Conservation (phyloP, 2,888 invertebrate genomes). For the Trachelus iudaicus region DNA sequence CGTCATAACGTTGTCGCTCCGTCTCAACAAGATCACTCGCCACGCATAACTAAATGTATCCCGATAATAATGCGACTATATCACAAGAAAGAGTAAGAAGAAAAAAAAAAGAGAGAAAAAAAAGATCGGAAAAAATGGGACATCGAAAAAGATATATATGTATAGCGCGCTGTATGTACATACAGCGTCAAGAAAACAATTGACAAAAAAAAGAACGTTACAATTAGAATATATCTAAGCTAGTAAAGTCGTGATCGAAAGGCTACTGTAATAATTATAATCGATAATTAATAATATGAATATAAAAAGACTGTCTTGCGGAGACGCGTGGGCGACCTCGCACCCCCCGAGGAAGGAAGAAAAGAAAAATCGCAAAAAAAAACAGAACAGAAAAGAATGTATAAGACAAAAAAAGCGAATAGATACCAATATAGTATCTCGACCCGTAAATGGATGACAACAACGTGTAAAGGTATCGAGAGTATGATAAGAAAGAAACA, state of each 20-base stretch:
- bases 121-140: neutral
- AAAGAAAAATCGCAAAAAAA: constrained; percentile 7
- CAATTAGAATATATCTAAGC: constrained; percentile 25
- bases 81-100: no score
- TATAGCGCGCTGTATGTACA: neutral
- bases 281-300: constrained; percentile 27
- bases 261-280: constrained; percentile 18
- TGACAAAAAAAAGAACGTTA: constrained; percentile 26
- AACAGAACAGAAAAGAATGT: neutral
- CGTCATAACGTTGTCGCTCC: constrained; percentile 18
- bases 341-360: neutral
- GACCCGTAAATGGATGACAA: no score
- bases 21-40: constrained; percentile 25
- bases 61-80: no score
- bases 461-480: neutral
- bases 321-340: constrained; percentile 13
- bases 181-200: neutral
- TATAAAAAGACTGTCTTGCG: constrained; percentile 26
- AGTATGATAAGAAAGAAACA: neutral
- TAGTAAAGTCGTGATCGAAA: constrained; percentile 9
- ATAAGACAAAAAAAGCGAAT: neutral
- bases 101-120: neutral
- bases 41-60: no score
- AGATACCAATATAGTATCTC: constrained; percentile 2
- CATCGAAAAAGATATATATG: neutral